These are phyloP conservation scores for Chesias legatella DNA, from an alignment of 2,888 invertebrate species.

Conservation along the genomic window DNA sequence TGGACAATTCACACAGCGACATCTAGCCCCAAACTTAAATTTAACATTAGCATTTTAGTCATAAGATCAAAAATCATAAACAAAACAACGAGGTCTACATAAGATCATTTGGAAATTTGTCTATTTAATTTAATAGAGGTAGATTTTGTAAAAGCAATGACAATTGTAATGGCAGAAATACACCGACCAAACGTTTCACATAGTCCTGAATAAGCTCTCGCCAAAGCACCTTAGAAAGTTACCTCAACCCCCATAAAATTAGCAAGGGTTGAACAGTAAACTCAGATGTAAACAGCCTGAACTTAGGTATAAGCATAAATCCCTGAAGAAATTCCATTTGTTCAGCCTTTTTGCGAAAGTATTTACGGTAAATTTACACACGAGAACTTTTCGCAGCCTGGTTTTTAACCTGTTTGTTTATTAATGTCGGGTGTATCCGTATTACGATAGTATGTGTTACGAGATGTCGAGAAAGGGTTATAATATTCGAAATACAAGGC, in stretches of 20 bases:
- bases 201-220: constrained; percentile 5
- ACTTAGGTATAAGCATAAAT: constrained; percentile 26
- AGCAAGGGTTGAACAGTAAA: constrained; percentile 24
- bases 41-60: no score
- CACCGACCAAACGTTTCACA: not conserved
- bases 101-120: no score
- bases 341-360: constrained; percentile 19
- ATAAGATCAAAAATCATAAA: no score
- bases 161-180: constrained; percentile 1
- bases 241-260: constrained; percentile 21
- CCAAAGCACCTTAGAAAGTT: constrained; percentile 7
- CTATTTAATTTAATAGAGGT: no score
- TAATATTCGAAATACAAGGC: not conserved
- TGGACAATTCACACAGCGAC: no score
- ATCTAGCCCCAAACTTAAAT: no score
- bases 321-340: constrained; percentile 20
- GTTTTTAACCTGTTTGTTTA: constrained; percentile 9
- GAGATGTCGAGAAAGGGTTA: constrained; percentile 5
- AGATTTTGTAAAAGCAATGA: not conserved
- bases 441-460: constrained; percentile 16
- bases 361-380: constrained; percentile 29
- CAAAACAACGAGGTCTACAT: no score
- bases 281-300: constrained; percentile 23
- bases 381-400: constrained; percentile 16
- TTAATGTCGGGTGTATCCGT: constrained; percentile 9